Evolutionary conservation across 2,888 invertebrate genomes (phyloP).

Genomic region (Cabera pusaria): DNA sequence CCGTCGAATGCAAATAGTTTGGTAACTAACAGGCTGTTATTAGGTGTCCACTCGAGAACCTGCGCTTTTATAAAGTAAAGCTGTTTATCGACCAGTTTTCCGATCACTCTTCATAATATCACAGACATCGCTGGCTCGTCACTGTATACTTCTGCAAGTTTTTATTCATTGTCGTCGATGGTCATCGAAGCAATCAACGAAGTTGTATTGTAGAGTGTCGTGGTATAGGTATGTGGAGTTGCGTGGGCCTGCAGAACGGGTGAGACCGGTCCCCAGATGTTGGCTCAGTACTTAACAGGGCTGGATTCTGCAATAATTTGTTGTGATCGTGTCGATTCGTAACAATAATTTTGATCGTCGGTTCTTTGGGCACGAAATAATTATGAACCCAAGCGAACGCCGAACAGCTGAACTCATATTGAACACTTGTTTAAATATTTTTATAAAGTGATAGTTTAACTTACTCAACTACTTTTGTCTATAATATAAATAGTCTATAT

Average conservation of each 20-base stretch:
- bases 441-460: no score
- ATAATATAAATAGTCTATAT: no score
- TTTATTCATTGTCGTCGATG: constrained; percentile 24
- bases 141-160: not conserved
- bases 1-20: constrained; percentile 65
- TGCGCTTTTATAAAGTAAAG: constrained; percentile 51
- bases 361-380: constrained; percentile 3
- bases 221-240: constrained; percentile 51
- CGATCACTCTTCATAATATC: constrained; percentile 2
- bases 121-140: constrained; percentile 31
- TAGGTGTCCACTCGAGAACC: constrained; percentile 52
- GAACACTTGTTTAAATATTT: no score
- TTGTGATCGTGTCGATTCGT: constrained; percentile 15
- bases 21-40: constrained; percentile 63
- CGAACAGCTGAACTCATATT: no score
- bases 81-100: constrained; percentile 19
- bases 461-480: no score
- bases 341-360: constrained; percentile 14
- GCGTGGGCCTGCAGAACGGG: constrained; percentile 76
- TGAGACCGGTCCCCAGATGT: constrained; percentile 79
- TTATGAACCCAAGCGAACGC: not conserved
- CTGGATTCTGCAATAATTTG: constrained; percentile 47
- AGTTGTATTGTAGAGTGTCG: constrained; percentile 36
- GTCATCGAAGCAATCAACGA: constrained; percentile 8
- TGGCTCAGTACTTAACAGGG: constrained; percentile 54